phyloP scores from a whole-genome alignment of 2,113 vertebrate genomes.

The Brachyhypopomus occidentalis region DNA sequence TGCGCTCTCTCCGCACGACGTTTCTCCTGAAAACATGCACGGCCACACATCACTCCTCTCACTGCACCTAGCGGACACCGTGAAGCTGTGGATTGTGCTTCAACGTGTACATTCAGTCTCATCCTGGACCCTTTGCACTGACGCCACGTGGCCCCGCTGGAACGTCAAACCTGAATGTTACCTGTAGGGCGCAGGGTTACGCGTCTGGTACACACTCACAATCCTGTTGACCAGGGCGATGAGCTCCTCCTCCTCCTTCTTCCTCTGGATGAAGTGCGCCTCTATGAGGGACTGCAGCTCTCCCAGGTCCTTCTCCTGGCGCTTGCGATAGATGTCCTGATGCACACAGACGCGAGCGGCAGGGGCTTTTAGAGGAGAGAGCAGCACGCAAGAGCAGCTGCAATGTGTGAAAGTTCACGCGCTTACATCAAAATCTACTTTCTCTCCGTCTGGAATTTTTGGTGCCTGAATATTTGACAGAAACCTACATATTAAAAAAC shows the following conservation, averaged over 20 bases:
- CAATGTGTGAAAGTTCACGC: neutral
- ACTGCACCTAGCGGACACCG: neutral
- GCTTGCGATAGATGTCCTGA: conserved; percentile 90
- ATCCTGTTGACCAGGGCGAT: conserved; percentile 85
- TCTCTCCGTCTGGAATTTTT: conserved; percentile 79
- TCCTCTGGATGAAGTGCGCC: conserved; percentile 88
- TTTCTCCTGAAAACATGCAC: conserved; percentile 69
- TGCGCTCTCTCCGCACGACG: conserved; percentile 77
- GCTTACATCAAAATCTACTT: conserved; percentile 81
- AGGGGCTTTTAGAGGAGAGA: neutral
- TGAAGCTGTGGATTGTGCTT: neutral
- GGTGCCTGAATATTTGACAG: conserved; percentile 74
- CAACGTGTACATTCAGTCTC: neutral
- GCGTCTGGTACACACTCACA: conserved; percentile 65
- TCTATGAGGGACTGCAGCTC: conserved; percentile 91
- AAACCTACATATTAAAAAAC: conserved; percentile 61
- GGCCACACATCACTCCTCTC: neutral
- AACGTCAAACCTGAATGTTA: neutral
- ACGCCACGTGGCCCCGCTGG: neutral
- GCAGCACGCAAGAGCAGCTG: neutral
- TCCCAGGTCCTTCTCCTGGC: conserved; percentile 87
- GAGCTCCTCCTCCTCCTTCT: conserved; percentile 91
- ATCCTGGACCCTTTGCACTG: neutral
- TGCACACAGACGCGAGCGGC: neutral
- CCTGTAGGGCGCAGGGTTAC: neutral